A percentile compares a stretch with the other conserved stretches of the same genome.
Conservation (phyloP, 1,140 invertebrate species). For the Oreohelix idahoensis region DNA sequence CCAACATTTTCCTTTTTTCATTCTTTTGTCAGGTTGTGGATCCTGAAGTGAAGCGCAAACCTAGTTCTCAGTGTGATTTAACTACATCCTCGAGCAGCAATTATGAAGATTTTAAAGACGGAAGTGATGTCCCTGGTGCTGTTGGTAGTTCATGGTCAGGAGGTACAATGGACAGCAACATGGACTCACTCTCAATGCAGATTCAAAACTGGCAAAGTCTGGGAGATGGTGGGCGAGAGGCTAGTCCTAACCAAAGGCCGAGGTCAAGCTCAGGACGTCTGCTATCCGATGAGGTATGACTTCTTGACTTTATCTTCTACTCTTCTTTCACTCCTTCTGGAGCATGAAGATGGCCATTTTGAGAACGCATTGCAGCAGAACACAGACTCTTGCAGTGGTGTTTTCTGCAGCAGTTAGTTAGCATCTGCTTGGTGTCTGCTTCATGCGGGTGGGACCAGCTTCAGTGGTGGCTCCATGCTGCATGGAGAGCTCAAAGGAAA, state of each 20-base stretch:
- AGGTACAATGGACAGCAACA: constrained; percentile 8
- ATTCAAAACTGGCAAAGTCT: constrained; percentile 37
- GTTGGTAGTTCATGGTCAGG: neutral
- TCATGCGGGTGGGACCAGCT: too few species aligned
- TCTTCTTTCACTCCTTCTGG: too few species aligned
- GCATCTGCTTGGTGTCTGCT: too few species aligned
- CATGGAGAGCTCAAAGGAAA: too few species aligned
- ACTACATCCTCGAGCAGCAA: neutral
- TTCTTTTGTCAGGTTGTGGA: neutral
- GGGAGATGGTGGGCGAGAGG: constrained; percentile 31
- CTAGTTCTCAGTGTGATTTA: neutral
- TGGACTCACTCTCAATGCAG: constrained; percentile 36
- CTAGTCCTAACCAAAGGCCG: constrained; percentile 51
- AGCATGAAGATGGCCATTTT: too few species aligned
- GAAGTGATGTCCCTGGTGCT: neutral
- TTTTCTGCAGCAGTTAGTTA: too few species aligned
- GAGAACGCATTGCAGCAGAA: too few species aligned
- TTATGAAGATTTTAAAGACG: neutral
- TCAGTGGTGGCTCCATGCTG: too few species aligned
- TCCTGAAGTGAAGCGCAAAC: neutral
- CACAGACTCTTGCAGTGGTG: too few species aligned
- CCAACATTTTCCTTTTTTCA: too few species aligned
- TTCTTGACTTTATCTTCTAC: neutral
- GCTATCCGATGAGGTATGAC: constrained; percentile 66
- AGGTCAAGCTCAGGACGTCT: constrained; percentile 63